phyloP scores from a whole-genome alignment of 2,888 invertebrate species.

The Venusia cambrica region DNA sequence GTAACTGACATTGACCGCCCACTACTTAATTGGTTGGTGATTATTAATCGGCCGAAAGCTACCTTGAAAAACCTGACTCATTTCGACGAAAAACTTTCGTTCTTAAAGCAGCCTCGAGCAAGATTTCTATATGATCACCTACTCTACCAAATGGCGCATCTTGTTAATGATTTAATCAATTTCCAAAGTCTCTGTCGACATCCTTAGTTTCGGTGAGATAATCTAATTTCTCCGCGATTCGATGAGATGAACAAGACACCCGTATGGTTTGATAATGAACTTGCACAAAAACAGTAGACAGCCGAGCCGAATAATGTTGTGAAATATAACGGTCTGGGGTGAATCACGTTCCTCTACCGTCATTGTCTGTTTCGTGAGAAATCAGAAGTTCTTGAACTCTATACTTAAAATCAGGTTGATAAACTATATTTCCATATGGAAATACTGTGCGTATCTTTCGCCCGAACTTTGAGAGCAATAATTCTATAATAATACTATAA shows the following conservation, averaged over 20 bases:
- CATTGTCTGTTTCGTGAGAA: slow-evolving; percentile 25
- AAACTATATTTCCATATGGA: too few relatives aligned
- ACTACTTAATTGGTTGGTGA: slow-evolving; percentile 7
- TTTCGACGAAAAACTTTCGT: slow-evolving; percentile 12
- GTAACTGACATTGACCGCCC: slow-evolving; percentile 18
- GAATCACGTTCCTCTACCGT: slow-evolving; percentile 30
- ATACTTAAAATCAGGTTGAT: too few relatives aligned
- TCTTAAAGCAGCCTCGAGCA: slow-evolving; percentile 9
- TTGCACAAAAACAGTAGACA: slow-evolving; percentile 23
- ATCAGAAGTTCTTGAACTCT: slow-evolving; percentile 23
- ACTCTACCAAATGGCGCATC: too few relatives aligned
- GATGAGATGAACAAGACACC: too few relatives aligned
- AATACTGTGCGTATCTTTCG: too few relatives aligned
- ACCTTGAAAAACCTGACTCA: slow-evolving; percentile 16
- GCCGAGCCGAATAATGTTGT: slow-evolving; percentile 29
- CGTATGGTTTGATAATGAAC: slow-evolving; percentile 12
- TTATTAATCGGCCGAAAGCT: slow-evolving; percentile 7
- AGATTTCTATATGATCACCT: slow-evolving; percentile 11
- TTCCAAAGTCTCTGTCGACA: too few relatives aligned
- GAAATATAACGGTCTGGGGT: slow-evolving; percentile 31
- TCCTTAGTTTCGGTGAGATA: too few relatives aligned
- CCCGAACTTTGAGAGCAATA: too few relatives aligned
- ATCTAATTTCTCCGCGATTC: too few relatives aligned
- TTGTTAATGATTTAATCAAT: too few relatives aligned
- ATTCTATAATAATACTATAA: too few relatives aligned